Evolutionary conservation across 2,888 invertebrate species (phyloP).

Genomic region (Dilophus febrilis): DNA sequence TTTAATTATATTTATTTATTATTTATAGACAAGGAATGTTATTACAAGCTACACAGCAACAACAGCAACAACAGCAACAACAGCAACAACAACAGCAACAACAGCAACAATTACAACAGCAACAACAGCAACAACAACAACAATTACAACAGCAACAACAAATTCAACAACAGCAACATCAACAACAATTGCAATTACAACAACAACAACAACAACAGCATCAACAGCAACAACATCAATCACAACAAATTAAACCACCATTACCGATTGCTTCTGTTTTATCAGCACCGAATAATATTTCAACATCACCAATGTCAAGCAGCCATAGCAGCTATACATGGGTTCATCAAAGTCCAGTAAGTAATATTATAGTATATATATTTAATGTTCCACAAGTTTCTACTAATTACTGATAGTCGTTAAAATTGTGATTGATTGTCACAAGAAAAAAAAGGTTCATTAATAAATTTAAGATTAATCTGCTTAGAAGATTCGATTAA

Average conservation of each 20-base stretch:
- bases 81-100: constrained; percentile 10
- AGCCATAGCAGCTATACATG: constrained; percentile 30
- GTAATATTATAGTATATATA: too few species aligned
- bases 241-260: constrained; percentile 9
- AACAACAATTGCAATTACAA: too few species aligned
- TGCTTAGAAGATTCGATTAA: too few species aligned
- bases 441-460: too few species aligned
- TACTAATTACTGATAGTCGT: too few species aligned
- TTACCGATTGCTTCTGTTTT: constrained; percentile 5
- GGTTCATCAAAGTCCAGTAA: constrained; percentile 20
- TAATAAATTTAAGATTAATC: too few species aligned
- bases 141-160: constrained; percentile 16
- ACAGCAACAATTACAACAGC: constrained; percentile 12
- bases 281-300: constrained; percentile 20
- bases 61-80: constrained; percentile 19
- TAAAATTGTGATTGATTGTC: too few species aligned
- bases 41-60: constrained; percentile 13
- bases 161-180: constrained; percentile 22
- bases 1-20: too few species aligned
- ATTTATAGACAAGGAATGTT: too few species aligned
- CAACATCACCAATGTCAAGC: constrained; percentile 27
- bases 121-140: constrained; percentile 3
- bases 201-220: too few species aligned
- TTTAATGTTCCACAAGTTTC: too few species aligned
- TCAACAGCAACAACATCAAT: neutral